These are phyloP conservation scores for Siphamia tubifer DNA, from an alignment of 2,113 vertebrate genomes.

Conservation along the genomic window DNA sequence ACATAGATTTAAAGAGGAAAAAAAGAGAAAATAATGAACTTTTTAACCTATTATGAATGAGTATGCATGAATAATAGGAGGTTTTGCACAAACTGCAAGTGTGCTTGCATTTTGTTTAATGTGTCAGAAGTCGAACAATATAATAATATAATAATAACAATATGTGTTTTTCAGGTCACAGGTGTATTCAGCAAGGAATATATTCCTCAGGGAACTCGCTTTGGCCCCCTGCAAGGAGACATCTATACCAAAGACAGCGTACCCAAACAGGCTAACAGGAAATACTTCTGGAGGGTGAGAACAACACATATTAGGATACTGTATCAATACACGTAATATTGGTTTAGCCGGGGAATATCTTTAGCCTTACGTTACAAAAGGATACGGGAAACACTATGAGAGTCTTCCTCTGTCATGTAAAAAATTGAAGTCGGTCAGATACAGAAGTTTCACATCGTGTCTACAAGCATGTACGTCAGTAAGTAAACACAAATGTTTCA, in stretches of 20 bases:
- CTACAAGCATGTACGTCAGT: not conserved
- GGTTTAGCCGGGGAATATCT: not conserved
- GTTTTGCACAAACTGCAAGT: no score
- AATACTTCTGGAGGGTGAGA: slow-evolving; percentile 85
- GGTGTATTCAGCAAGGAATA: slow-evolving; percentile 83
- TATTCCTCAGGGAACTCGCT: slow-evolving; percentile 81
- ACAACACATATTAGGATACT: not conserved
- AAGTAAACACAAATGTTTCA: slow-evolving; percentile 20
- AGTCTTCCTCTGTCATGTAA: slow-evolving; percentile 9
- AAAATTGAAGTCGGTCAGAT: not conserved
- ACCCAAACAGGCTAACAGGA: slow-evolving; percentile 77
- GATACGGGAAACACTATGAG: not conserved
- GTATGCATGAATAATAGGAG: no score
- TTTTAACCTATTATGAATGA: no score
- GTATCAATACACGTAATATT: not conserved
- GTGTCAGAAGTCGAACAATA: not conserved
- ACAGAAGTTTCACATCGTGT: slow-evolving; percentile 40
- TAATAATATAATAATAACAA: no score
- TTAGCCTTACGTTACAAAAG: not conserved
- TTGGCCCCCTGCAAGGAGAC: slow-evolving; percentile 79
- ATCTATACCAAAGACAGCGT: slow-evolving; percentile 80
- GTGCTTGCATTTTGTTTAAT: no score
- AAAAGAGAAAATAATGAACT: no score
- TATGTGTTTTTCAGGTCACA: slow-evolving; percentile 71
- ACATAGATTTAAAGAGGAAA: no score